These are phyloP conservation scores for Cremastinae sp. DNA, from an alignment of 2,888 invertebrate genomes.

Conservation along the genomic window DNA sequence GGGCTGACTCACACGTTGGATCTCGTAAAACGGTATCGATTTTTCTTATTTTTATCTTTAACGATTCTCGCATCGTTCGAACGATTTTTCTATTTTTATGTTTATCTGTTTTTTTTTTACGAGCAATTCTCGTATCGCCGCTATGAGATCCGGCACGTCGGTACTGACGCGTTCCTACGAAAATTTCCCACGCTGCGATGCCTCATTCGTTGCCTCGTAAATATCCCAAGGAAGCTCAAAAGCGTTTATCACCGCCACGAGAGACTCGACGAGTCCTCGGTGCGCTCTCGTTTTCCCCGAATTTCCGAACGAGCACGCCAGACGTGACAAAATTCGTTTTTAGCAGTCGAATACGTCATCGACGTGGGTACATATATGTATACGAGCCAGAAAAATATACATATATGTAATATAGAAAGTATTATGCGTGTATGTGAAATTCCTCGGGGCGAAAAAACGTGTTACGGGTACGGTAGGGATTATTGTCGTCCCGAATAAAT, in stretches of 20 bases:
- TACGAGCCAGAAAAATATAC: slow-evolving; percentile 16
- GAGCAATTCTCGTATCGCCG: too few relatives aligned
- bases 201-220: too few relatives aligned
- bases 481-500: slow-evolving; percentile 10
- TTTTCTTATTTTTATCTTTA: too few relatives aligned
- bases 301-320: slow-evolving; percentile 47
- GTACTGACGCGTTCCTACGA: too few relatives aligned
- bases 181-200: slow-evolving; percentile 54
- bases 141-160: too few relatives aligned
- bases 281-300: slow-evolving; percentile 26
- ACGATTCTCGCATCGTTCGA: too few relatives aligned
- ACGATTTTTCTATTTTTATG: too few relatives aligned
- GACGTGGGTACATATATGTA: slow-evolving; percentile 13
- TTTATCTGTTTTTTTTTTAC: too few relatives aligned
- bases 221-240: too few relatives aligned
- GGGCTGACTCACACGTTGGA: too few relatives aligned
- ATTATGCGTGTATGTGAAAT: slow-evolving; percentile 13
- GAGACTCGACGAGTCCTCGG: too few relatives aligned
- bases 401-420: slow-evolving; percentile 18
- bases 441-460: slow-evolving; percentile 32
- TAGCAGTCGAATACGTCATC: slow-evolving; percentile 25
- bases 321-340: slow-evolving; percentile 41
- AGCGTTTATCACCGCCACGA: background rate
- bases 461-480: background rate
- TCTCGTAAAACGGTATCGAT: too few relatives aligned